A percentile compares a stretch with the other conserved stretches of the same genome.
phyloP scores from a whole-genome alignment of 2,888 invertebrate genomes.

The Esperia sulphurella region DNA sequence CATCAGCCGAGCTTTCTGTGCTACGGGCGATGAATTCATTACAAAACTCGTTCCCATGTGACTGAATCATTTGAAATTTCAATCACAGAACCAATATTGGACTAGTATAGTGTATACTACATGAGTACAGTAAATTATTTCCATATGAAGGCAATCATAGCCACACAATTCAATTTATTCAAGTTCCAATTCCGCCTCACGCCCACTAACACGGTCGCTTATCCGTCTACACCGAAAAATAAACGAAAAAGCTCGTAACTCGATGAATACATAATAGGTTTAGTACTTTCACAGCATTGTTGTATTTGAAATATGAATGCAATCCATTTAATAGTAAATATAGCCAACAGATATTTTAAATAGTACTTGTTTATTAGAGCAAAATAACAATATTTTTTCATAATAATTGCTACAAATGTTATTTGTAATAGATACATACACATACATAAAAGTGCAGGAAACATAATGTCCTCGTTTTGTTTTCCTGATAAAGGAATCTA shows the following conservation, averaged over 20 bases:
- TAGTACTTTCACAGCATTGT: slow-evolving; percentile 8
- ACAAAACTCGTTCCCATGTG: slow-evolving; percentile 9
- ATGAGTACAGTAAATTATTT: slow-evolving; percentile 34
- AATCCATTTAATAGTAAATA: slow-evolving; percentile 1
- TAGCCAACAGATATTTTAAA: no score
- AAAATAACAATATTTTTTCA: no score
- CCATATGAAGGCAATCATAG: slow-evolving; percentile 54
- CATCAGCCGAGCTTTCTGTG: slow-evolving; percentile 1
- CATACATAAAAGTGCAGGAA: no score
- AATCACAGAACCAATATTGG: slow-evolving; percentile 41
- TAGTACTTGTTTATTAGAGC: no score
- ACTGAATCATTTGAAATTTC: slow-evolving; percentile 24
- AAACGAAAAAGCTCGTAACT: slow-evolving; percentile 48
- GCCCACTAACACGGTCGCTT: slow-evolving; percentile 49
- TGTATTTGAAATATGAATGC: slow-evolving; percentile 13
- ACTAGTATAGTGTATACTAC: slow-evolving; percentile 22
- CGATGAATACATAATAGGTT: slow-evolving; percentile 44
- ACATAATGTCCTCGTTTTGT: no score
- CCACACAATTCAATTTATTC: slow-evolving; percentile 66
- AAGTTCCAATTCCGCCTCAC: slow-evolving; percentile 54
- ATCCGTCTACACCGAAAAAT: slow-evolving; percentile 54
- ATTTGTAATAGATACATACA: no score
- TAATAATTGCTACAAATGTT: no score
- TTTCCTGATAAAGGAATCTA: no score
- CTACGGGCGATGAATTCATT: not conserved